phyloP scores from a whole-genome alignment of 2,888 invertebrate species.

The Lithodes maja region DNA sequence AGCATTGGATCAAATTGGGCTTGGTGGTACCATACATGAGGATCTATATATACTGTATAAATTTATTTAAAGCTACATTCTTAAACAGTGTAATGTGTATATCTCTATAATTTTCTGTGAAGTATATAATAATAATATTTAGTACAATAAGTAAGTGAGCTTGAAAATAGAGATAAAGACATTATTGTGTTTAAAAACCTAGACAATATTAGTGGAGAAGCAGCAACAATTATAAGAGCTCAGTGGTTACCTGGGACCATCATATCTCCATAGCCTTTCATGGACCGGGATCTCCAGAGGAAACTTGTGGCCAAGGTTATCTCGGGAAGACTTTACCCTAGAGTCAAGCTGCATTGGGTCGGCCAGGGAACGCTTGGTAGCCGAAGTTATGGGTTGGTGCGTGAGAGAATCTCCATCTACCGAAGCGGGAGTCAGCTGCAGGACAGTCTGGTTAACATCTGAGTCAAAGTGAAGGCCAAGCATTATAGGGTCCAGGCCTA shows the following conservation, averaged over 20 bases:
- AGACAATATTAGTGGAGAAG: slow-evolving; percentile 62
- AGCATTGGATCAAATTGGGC: slow-evolving; percentile 26
- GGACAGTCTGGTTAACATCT: slow-evolving; percentile 63
- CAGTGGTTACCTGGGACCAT: slow-evolving; percentile 64
- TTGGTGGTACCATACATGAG: slow-evolving; percentile 56
- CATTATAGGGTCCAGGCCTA: slow-evolving; percentile 59
- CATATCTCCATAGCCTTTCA: slow-evolving; percentile 56
- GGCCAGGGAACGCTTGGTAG: slow-evolving; percentile 49
- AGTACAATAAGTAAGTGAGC: background rate
- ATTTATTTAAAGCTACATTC: slow-evolving; percentile 39
- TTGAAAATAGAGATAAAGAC: slow-evolving; percentile 32
- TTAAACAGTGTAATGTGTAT: slow-evolving; percentile 37
- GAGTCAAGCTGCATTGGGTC: slow-evolving; percentile 52
- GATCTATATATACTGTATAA: background rate
- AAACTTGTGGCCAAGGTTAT: slow-evolving; percentile 52
- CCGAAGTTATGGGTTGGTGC: slow-evolving; percentile 35
- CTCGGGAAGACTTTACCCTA: slow-evolving; percentile 51
- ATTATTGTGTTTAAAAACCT: slow-evolving; percentile 40
- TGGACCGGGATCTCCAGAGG: slow-evolving; percentile 54
- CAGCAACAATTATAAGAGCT: slow-evolving; percentile 62
- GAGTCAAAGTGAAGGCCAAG: slow-evolving; percentile 69
- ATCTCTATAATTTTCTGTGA: background rate
- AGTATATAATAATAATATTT: background rate
- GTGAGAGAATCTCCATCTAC: slow-evolving; percentile 44
- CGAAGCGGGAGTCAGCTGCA: slow-evolving; percentile 64